phyloP scores from a whole-genome alignment of 2,797 vertebrate genomes.

The Phalanger gymnotis region DNA sequence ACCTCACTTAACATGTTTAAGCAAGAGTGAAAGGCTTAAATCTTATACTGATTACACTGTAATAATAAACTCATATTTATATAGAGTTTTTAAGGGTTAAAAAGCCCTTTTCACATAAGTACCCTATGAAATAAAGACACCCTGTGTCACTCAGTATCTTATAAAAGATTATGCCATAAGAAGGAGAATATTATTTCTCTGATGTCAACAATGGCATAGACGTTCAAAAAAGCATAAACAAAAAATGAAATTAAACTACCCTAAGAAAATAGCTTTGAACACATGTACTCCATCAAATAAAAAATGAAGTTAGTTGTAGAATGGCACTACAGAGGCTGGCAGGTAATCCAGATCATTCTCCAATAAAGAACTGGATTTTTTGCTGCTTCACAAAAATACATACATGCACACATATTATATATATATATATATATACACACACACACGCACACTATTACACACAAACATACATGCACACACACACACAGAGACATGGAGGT shows the following conservation, averaged over 20 bases:
- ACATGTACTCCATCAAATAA: background rate
- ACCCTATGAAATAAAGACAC: background rate
- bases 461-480: no score
- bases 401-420: no score
- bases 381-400: background rate
- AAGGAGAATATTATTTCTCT: background rate
- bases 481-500: background rate
- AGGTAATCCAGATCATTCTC: background rate
- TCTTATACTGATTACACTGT: background rate
- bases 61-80: background rate
- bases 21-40: background rate
- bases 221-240: background rate
- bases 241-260: background rate
- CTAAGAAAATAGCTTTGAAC: background rate
- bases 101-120: background rate
- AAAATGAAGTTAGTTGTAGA: background rate
- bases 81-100: background rate
- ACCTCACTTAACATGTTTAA: background rate
- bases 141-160: background rate
- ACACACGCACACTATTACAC: no score
- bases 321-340: background rate
- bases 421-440: no score
- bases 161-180: background rate
- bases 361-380: background rate
- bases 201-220: background rate